Evolutionary conservation across 2,888 invertebrate species (phyloP).

Genomic region (Eurois occulta): DNA sequence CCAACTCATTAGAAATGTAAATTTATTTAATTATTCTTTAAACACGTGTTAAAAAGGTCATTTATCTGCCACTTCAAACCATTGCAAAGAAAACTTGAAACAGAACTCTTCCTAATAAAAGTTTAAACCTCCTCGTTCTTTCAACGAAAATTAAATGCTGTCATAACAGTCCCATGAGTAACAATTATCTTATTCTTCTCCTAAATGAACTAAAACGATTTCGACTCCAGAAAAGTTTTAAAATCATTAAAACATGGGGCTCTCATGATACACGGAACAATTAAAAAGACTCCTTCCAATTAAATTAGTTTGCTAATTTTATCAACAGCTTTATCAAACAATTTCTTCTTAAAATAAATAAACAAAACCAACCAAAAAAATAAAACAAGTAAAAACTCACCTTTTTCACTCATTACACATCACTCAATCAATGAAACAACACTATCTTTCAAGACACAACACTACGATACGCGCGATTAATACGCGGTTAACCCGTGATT

Average conservation of each 20-base stretch:
- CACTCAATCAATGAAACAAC: slow-evolving; percentile 57
- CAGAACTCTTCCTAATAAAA: not conserved
- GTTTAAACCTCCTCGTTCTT: not conserved
- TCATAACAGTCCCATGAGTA: slow-evolving; percentile 10
- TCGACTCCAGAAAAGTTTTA: slow-evolving; percentile 13
- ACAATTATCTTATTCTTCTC: slow-evolving; percentile 28
- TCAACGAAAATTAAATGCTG: not conserved
- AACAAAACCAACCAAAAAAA: not conserved
- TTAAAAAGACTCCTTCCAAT: slow-evolving; percentile 36
- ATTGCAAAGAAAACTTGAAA: not conserved
- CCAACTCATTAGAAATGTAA: not conserved
- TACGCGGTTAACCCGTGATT: slow-evolving; percentile 55
- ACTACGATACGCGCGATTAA: slow-evolving; percentile 59
- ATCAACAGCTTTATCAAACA: not conserved
- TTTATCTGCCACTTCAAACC: not conserved
- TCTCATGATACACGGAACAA: slow-evolving; percentile 19
- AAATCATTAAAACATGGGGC: slow-evolving; percentile 33
- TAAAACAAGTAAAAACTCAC: slow-evolving; percentile 34
- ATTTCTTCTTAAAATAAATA: not conserved
- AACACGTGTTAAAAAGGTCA: not conserved
- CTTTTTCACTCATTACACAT: slow-evolving; percentile 59
- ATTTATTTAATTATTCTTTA: not conserved
- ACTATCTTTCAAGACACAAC: slow-evolving; percentile 57
- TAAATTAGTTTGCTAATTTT: slow-evolving; percentile 22
- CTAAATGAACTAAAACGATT: slow-evolving; percentile 37